phyloP scores from a whole-genome alignment of 1,140 invertebrate genomes.

The Vollenhovia emeryi region DNA sequence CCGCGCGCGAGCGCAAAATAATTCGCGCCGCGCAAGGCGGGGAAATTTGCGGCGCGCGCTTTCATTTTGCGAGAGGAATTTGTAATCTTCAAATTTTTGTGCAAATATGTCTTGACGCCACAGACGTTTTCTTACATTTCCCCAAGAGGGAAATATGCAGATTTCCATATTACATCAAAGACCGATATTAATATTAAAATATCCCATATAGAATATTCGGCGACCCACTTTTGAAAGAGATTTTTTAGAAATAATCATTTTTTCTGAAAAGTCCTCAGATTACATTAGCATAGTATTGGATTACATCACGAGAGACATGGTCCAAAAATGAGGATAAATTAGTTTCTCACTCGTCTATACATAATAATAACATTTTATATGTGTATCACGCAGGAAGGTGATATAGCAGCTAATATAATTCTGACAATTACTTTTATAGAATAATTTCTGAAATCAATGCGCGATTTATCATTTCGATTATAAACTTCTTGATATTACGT shows the following conservation, averaged over 20 bases:
- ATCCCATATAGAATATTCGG: slow-evolving; percentile 8
- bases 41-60: slow-evolving; percentile 38
- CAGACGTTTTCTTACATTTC: slow-evolving; percentile 2
- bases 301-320: neutral
- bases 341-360: neutral
- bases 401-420: neutral
- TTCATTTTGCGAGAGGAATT: slow-evolving; percentile 47
- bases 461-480: neutral
- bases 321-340: neutral
- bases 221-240: neutral
- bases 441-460: neutral
- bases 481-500: neutral
- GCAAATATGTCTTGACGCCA: slow-evolving; percentile 28
- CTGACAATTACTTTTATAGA: neutral
- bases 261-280: neutral
- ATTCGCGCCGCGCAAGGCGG: slow-evolving; percentile 29
- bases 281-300: neutral
- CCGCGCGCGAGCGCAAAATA: slow-evolving; percentile 36
- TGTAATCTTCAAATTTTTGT: slow-evolving; percentile 42
- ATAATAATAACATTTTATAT: neutral
- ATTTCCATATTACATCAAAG: slow-evolving; percentile 22
- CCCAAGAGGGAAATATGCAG: slow-evolving; percentile 2
- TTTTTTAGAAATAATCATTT: neutral
- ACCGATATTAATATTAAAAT: slow-evolving; percentile 29
- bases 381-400: neutral